Base-by-base conservation (phyloP, 2,888 invertebrate genomes). In the Nowickia ferox region DNA sequence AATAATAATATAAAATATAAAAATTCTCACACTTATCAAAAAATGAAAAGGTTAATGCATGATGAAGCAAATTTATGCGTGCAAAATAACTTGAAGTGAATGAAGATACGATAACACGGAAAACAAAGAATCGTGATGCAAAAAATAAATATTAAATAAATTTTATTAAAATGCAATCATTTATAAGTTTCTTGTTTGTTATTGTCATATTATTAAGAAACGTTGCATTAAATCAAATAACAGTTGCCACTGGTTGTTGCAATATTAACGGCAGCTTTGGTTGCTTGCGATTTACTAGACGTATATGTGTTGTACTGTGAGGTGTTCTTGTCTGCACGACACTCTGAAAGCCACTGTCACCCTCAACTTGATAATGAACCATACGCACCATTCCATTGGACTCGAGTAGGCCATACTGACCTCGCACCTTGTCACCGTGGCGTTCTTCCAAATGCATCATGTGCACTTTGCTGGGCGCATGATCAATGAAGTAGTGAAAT, bases 371-470 rank as follows among this genome's bases (percentile, higher is more conserved):
- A 84, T 91, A 92, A 86, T 90, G 90, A 1, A 92, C 91, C 87
- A 90, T 90, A 48, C 91, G 89, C 42, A 92, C 89, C 83, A 89
- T 89, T n/a, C 92, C 92, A 59, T 88, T 90, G 10, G 90, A 91
- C 84, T 92, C 91, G 22, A 92, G 87, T 46, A 92, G 88, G 57
- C 90, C 91, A 88, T 92, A 91, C 42, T 90, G 89, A 11, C 92
- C 92, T 42, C 71, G 87, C 11, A 92, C 91, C 55, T 89, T 87
- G 42, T 88, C 87, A 10, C 91, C 92, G 63, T 89, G 87, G 9
- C 91, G 90, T 75, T 89, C 90, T 78, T 92, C 92, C 78, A 90
- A 89, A 82, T 92, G 92, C 84, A 91, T 89, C 78, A 91, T 89
- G 69, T 90, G 89, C 59, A 92, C 91, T 46, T 89, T 90, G 40